Base-by-base conservation (phyloP, 1,140 invertebrate species). In the Drosophila subpulchrella region DNA sequence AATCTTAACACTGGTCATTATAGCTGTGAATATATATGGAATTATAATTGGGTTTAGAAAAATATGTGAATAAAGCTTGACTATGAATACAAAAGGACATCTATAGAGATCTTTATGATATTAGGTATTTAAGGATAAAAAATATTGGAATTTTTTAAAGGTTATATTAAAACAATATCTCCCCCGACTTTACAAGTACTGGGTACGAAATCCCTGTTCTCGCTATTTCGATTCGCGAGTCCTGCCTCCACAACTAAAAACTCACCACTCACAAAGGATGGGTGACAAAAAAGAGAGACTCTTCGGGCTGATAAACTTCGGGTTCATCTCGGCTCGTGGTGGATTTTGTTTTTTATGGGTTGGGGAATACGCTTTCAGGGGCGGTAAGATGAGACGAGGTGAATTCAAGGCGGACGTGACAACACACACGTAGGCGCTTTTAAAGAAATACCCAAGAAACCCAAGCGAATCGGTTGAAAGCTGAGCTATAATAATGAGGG, bases 401-500 rank as follows among this genome's bases (percentile, higher is more conserved):
- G 56, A 39, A 36, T 32, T 36, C 7, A 17, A 27, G 54, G 42
- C 55, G 20, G 56, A 60, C 79, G 53, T 82, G 79, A 44, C 24
- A 57, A 39, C 34, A 60, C 59, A 72, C 79, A 82, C 79, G 79
- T 82, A 79, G 32, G 50, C 80, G 73, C 65, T 51, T 55, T 46
- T 11, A 17, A 30, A 38, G 44, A 12, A 17, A 60, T 46, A 46
- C 24, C 20, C 5, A 17, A 27, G 11, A 34, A 65, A 15, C 15
- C 17, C 20, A 20, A 36, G 30, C 12, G 6, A 36, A 38, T 10
- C 13, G 30, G 17, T 34, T 51, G 15, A 4, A 10, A 17, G 15
- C 7, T 17, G 1, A 1, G 30, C n/a, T 41, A 20, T 20, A 20
- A 20, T 20, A 20, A 20, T 4, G 7, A 8, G 2, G n/a, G 39